Evolutionary conservation across 2,113 vertebrate species (phyloP), one percentile per base, ranked within the genome.

Genomic region (Lophius piscatorius): DNA sequence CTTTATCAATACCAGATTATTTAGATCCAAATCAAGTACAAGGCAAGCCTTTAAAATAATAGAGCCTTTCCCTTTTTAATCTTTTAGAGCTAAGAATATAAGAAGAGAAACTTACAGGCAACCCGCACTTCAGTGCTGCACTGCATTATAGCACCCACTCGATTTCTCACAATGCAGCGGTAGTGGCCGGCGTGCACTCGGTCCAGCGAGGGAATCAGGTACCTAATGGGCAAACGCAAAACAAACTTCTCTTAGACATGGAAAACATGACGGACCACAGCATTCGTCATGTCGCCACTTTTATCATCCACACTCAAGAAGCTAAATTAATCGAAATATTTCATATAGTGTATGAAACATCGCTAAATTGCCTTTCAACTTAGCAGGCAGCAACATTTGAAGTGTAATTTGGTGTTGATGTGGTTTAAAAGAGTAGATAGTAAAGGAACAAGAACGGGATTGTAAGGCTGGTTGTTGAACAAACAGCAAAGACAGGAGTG

Each of bases 101-200:
- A 46, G n/a, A 23, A 65, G 51, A 31, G 26, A 59, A 54, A 97
- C 97, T 97, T 90, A 99, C 97, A 98, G 82, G 97, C 97, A 81
- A 99, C 97, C 75, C 97, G 95, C 68, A 98, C 95, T 87, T 98
- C 94, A 0, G 95, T 98, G 28, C 93, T 96, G 76, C 94, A 92
- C 90, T 99, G 97, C 87, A 98, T 95, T 78, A 99, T 93, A 0
- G 97, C 95, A 0, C 97, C 97, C 85, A 98, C 94, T 17, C 97
- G 90, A 87, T 99, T 99, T 12, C 96, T 91, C 56, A 99, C 97
- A n/a, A 98, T 94, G 85, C 97, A 99, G 68, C 96, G 94, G 90
- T 98, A 99, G 91, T 94, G 94, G 64, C 97, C 97, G 0, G 97
- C 95, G 0, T 99, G 94, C 0, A 92, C 92, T 49, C 94, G 93